Evolutionary conservation across 2,797 vertebrate genomes (phyloP), one percentile per base, ranked within the genome.

Genomic region (Xenentodon cancila): DNA sequence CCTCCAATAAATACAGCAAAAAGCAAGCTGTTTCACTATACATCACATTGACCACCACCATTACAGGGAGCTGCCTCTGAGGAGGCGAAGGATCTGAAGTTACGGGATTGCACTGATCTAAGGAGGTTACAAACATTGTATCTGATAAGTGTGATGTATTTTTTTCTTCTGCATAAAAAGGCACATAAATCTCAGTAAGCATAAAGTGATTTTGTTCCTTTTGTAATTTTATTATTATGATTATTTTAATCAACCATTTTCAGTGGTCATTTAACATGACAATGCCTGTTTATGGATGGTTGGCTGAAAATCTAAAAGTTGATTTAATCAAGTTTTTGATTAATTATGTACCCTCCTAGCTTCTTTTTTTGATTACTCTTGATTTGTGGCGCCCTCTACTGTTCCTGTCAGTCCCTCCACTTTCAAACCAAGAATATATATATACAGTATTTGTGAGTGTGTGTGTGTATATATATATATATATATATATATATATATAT

Each of bases 381-480:
- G 60, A 79, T 79, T 66, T 65, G 32, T 83, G 79, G 79, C 61
- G 75, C 83, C 84, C 84, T 81, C 84, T 84, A 7, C 63, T 77
- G 82, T 76, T 34, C 32, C 9, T 34, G 32, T 34, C 9, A 11
- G 9, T 34, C 32, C 32, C 9, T 34, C 32, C 32, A 5, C 32
- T 34, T 34, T 2, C 2, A 34, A 34, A 34, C 9, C 25, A 25
- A 3, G 25, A 25, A 25, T 25, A 25, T 25, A 25, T 25, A 25
- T 25, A 25, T 25, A 25, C n/a, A n/a, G n/a, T n/a, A n/a, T n/a
- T n/a, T n/a, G n/a, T n/a, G n/a, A n/a, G n/a, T n/a, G n/a, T n/a
- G n/a, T n/a, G n/a, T n/a, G n/a, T 25, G 5, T 25, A 25, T 25
- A 25, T 25, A 25, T 25, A 25, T 25, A 25, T 25, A 25, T 25